A percentile compares a stretch with the other conserved stretches of the same genome.
phyloP scores from a whole-genome alignment of 2,888 invertebrate genomes.

The Cistogaster globosa region DNA sequence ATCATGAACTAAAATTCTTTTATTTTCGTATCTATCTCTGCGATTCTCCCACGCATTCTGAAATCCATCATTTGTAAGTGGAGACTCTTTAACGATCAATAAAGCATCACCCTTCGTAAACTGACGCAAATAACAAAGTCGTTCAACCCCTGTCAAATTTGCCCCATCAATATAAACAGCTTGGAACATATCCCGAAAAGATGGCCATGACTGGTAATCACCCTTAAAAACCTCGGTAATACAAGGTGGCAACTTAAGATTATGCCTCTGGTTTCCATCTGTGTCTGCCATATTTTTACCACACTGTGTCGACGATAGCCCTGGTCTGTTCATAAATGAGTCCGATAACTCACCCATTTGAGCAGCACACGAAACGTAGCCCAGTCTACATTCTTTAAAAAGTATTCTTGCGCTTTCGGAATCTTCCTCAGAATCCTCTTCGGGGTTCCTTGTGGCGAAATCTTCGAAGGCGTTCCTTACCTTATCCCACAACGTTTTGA shows the following conservation, averaged over 20 bases:
- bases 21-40: conserved; percentile 20
- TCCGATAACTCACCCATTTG: conserved; percentile 3
- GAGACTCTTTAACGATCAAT: conserved; percentile 6
- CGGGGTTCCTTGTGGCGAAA: background rate
- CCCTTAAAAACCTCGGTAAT: background rate
- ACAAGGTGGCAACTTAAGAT: conserved; percentile 7
- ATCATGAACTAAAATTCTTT: conserved; percentile 26
- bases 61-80: conserved; percentile 25
- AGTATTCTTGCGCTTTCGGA: background rate
- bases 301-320: background rate
- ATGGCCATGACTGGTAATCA: background rate
- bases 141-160: background rate
- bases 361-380: background rate
- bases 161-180: conserved; percentile 1
- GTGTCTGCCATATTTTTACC: background rate
- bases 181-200: background rate
- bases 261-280: background rate
- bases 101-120: background rate
- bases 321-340: background rate
- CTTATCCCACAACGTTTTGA: background rate
- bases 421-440: background rate
- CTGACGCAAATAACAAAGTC: background rate
- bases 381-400: background rate
- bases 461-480: background rate
- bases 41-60: conserved; percentile 21